A percentile compares a stretch with the other conserved stretches of the same genome.
phyloP scores from a whole-genome alignment of 1,140 invertebrate species.

The Tetragonula clypearis region DNA sequence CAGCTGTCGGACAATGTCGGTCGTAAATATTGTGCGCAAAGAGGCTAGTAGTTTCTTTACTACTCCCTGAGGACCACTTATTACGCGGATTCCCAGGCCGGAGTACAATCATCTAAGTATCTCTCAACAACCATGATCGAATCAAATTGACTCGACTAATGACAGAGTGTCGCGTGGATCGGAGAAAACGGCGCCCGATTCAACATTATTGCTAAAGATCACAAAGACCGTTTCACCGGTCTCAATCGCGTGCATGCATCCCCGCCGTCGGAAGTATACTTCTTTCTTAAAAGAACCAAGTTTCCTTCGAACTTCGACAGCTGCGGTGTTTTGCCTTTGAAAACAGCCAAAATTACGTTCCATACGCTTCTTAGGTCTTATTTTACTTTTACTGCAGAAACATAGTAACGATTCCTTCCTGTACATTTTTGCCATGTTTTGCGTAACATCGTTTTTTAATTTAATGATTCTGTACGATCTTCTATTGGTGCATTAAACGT shows the following conservation, averaged over 20 bases:
- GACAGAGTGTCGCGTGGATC: conserved; percentile 33
- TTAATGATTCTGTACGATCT: not conserved
- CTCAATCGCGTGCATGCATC: not conserved
- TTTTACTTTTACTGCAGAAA: too few species aligned
- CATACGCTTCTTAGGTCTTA: too few species aligned
- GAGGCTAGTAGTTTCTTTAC: conserved; percentile 65
- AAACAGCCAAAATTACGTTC: not conserved
- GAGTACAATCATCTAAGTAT: conserved; percentile 79
- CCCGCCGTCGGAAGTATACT: not conserved
- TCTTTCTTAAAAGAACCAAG: not conserved
- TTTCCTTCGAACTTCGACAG: not conserved
- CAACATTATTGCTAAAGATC: conserved; percentile 22
- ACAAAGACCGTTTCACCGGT: conserved; percentile 14
- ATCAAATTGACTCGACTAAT: conserved; percentile 60
- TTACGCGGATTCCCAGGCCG: conserved; percentile 76
- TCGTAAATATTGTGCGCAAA: conserved; percentile 79
- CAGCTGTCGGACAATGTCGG: conserved; percentile 71
- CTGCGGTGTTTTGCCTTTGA: not conserved
- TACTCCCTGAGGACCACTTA: conserved; percentile 77
- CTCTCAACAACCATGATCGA: conserved; percentile 69
- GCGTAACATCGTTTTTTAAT: not conserved
- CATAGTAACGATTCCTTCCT: too few species aligned
- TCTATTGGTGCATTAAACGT: too few species aligned
- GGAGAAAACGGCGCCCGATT: not conserved
- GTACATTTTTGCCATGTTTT: too few species aligned